Percentiles rank a stretch among this genome's conserved stretches.
These are phyloP conservation scores for Papilio gigon DNA, from an alignment of 2,888 invertebrate genomes.

Conservation along the genomic window DNA sequence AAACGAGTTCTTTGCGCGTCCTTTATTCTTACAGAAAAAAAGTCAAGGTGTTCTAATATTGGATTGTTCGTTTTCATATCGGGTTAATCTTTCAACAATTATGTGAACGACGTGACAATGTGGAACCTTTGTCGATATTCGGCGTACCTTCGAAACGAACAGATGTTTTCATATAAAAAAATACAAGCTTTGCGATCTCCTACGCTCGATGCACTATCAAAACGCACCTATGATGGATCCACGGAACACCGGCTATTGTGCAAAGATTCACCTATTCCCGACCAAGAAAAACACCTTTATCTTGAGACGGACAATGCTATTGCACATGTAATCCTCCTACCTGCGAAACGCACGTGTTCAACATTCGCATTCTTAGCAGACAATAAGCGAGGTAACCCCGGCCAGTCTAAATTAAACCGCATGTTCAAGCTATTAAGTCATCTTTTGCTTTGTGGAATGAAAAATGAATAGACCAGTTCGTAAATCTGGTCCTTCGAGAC, in stretches of 20 bases:
- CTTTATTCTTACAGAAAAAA: slow-evolving; percentile 48
- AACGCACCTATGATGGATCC: slow-evolving; percentile 70
- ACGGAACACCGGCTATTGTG: slow-evolving; percentile 72
- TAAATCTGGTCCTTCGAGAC: slow-evolving; percentile 62
- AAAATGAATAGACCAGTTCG: slow-evolving; percentile 49
- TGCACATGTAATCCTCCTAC: slow-evolving; percentile 77
- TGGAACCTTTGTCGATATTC: slow-evolving; percentile 64
- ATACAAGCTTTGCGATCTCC: slow-evolving; percentile 68
- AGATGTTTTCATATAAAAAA: slow-evolving; percentile 79
- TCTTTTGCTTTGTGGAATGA: slow-evolving; percentile 51
- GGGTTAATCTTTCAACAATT: slow-evolving; percentile 79
- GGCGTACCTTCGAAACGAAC: slow-evolving; percentile 62
- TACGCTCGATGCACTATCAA: slow-evolving; percentile 76
- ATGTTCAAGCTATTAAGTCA: slow-evolving; percentile 52
- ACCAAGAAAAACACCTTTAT: slow-evolving; percentile 71
- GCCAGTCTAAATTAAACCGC: slow-evolving; percentile 58
- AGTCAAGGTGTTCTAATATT: slow-evolving; percentile 72
- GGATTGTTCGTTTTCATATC: slow-evolving; percentile 69
- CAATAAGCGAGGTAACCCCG: slow-evolving; percentile 58
- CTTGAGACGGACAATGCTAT: slow-evolving; percentile 64
- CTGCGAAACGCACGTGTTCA: slow-evolving; percentile 80
- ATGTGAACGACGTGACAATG: slow-evolving; percentile 69
- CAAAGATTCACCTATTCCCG: slow-evolving; percentile 70
- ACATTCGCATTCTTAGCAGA: slow-evolving; percentile 67
- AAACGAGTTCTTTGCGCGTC: neutral